Evolutionary conservation across 2,113 vertebrate genomes (phyloP), one percentile per base, ranked within the genome.

Genomic region (Phaethornis superciliosus): DNA sequence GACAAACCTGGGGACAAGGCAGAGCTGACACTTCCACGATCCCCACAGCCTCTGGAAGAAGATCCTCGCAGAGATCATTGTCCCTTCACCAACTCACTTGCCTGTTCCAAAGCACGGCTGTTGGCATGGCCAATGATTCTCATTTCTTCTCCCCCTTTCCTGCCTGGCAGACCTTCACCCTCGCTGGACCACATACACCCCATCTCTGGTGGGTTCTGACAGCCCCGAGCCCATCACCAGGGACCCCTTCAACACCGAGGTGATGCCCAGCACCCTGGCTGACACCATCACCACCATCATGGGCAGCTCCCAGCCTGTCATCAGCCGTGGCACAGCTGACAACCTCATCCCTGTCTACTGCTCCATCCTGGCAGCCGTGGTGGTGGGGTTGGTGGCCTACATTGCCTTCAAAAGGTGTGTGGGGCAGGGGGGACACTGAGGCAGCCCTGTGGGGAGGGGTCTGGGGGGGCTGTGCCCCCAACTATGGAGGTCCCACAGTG

Each of bases 271-370:
- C 96, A 98, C 97, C 1, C 55, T 78, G 44, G 97, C 97, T 2
- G 97, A 89, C 20, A 97, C 97, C 9, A 98, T 88, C 28, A 98
- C 99, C 90, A 99, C 98, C 0, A 85, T 98, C 65, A 97, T 98
- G 96, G 97, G 98, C 76, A 98, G 98, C 96, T 98, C 98, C 3
- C 98, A 98, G 49, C 98, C 97, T 3, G 98, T 99, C 26, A 96
- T 98, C 32, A 98, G 98, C 75, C 97, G 96, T 2, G 98, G 98
- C 59, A 97, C 98, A 14, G 95, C 98, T 0, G 98, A 99, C 97
- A 99, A 99, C 98, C 99, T 99, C 96, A 99, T 99, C 96, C 99
- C 99, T 0, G 99, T 99, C 94, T 99, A 99, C 93, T 99, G 99
- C 97, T 99, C 99, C 94, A 99, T 99, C 98, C 98, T 99, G 97